Conservation (phyloP, 2,888 invertebrate genomes). For the Maniola hyperantus region DNA sequence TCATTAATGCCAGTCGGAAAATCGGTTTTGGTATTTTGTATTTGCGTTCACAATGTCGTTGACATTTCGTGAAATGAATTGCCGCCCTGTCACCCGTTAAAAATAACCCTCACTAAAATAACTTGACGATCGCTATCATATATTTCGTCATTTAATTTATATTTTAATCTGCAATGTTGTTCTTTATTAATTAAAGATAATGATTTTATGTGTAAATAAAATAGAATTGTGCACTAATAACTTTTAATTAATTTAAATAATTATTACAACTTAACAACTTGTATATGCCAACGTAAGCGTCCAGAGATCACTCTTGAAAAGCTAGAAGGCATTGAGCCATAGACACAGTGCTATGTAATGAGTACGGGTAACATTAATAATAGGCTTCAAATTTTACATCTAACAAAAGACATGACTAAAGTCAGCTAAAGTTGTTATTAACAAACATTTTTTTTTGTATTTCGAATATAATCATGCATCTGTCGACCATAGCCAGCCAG, state of each 20-base stretch:
- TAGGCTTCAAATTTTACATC: no score
- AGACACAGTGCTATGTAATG: no score
- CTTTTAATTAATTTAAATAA: no score
- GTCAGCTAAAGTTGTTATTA: no score
- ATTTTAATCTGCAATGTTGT: constrained; percentile 4
- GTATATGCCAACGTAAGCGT: no score
- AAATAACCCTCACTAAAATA: constrained; percentile 34
- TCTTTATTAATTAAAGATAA: no score
- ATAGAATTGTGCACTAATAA: no score
- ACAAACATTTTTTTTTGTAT: constrained; percentile 3
- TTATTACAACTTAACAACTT: no score
- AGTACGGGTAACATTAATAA: no score
- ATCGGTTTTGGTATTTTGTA: constrained; percentile 63
- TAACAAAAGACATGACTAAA: not conserved
- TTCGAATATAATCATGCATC: not conserved
- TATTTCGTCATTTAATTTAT: not conserved
- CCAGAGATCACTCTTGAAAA: no score
- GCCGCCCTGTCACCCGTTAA: constrained; percentile 27
- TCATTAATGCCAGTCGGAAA: constrained; percentile 60
- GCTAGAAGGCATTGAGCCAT: no score
- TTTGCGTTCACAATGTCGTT: constrained; percentile 67
- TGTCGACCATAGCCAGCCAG: constrained; percentile 14
- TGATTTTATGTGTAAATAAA: no score
- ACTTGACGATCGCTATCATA: constrained; percentile 9
- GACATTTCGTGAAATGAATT: constrained; percentile 63